These are phyloP conservation scores for Oryctolagus cuniculus DNA, from an alignment of 2,113 vertebrate species.

Conservation along the genomic window DNA sequence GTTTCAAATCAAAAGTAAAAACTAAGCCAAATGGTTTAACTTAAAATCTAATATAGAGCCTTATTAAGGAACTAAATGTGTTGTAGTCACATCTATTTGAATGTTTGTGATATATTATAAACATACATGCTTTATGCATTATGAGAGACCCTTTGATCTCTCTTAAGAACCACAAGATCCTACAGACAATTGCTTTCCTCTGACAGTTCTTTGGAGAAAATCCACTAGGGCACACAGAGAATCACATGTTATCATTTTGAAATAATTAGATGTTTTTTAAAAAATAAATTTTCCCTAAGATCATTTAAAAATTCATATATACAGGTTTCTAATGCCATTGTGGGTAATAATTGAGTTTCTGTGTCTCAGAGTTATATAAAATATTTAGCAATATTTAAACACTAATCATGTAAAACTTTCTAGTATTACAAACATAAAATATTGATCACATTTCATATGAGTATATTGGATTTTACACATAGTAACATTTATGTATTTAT, in stretches of 20 bases:
- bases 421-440: not conserved
- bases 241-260: constrained; percentile 32
- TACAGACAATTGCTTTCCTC: constrained; percentile 75
- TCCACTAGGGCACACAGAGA: constrained; percentile 41
- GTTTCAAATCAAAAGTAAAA: constrained; percentile 79
- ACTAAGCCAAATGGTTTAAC: constrained; percentile 76
- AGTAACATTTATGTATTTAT: not conserved
- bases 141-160: constrained; percentile 81
- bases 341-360: not conserved
- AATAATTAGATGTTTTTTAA: constrained; percentile 21
- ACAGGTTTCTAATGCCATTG: not conserved
- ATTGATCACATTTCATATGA: not conserved
- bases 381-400: not conserved
- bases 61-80: constrained; percentile 66
- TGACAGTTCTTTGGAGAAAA: constrained; percentile 77
- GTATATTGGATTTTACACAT: fast-evolving
- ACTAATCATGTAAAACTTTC: not conserved
- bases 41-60: constrained; percentile 40
- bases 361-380: not conserved
- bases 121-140: constrained; percentile 80
- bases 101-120: constrained; percentile 83
- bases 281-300: constrained; percentile 36
- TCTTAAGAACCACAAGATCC: constrained; percentile 68
- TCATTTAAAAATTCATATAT: constrained; percentile 24
- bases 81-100: constrained; percentile 72